Conservation (phyloP, 2,888 invertebrate genomes). For the Cinara cedri region DNA sequence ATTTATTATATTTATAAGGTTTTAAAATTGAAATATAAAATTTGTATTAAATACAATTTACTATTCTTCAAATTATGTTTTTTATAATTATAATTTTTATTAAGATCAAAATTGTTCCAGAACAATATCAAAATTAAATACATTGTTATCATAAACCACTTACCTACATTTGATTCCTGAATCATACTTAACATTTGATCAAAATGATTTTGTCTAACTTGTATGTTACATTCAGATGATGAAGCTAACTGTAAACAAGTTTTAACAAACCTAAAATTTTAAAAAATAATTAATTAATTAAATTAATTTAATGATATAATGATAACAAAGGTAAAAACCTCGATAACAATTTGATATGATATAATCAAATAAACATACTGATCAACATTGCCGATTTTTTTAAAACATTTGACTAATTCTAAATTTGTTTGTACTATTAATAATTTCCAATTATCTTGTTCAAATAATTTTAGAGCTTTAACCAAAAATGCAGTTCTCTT, state of each 20-base stretch:
- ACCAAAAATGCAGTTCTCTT: conserved; percentile 88
- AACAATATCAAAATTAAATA: background rate
- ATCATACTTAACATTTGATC: conserved; percentile 76
- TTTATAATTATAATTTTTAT: background rate
- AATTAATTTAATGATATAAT: background rate
- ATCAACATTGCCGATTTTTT: conserved; percentile 77
- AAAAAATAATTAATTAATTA: conserved; percentile 27
- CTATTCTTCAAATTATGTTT: too few relatives aligned
- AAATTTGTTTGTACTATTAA: conserved; percentile 82
- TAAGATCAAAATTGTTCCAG: background rate
- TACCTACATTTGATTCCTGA: conserved; percentile 59
- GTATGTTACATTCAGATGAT: conserved; percentile 75
- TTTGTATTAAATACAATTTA: too few relatives aligned
- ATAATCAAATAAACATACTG: conserved; percentile 65
- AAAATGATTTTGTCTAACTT: conserved; percentile 78
- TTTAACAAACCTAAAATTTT: conserved; percentile 71
- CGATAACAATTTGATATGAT: background rate
- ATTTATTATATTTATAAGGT: too few relatives aligned
- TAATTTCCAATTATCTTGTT: conserved; percentile 85
- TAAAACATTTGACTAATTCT: conserved; percentile 83
- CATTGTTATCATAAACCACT: conserved; percentile 18
- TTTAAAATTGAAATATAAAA: too few relatives aligned
- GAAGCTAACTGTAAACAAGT: conserved; percentile 81
- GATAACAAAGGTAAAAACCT: background rate
- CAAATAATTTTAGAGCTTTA: conserved; percentile 84